A percentile compares a stretch with the other conserved stretches of the same genome.
phyloP scores from a whole-genome alignment of 1,140 invertebrate genomes.

The Trichoplusia ni region DNA sequence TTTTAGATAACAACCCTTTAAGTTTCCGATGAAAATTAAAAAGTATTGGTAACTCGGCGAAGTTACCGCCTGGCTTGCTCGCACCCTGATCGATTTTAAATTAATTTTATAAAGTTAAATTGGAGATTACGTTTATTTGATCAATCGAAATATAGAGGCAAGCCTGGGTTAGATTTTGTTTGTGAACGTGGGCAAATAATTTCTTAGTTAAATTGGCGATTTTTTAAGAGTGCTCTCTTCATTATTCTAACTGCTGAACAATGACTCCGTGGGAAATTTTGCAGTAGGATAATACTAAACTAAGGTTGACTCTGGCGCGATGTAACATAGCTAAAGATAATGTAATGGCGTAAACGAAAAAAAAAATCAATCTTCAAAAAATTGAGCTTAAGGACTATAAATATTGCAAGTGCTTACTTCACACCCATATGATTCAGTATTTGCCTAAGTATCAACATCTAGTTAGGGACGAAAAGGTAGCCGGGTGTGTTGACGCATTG shows the following conservation, averaged over 20 bases:
- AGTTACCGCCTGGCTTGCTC: constrained; percentile 56
- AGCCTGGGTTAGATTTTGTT: constrained; percentile 24
- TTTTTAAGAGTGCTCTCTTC: no score
- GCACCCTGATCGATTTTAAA: constrained; percentile 69
- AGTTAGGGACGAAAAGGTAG: constrained; percentile 4
- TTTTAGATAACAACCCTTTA: constrained; percentile 62
- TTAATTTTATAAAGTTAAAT: constrained; percentile 79
- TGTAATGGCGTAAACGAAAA: background rate
- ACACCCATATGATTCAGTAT: constrained; percentile 4
- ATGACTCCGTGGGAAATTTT: no score
- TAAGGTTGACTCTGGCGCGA: no score
- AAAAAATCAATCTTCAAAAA: background rate
- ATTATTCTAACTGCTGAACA: no score
- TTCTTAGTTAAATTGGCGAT: no score
- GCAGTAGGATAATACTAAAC: no score
- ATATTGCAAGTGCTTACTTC: background rate
- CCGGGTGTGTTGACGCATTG: constrained; percentile 42
- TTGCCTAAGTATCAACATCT: constrained; percentile 5
- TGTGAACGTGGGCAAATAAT: constrained; percentile 6
- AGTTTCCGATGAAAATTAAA: constrained; percentile 57
- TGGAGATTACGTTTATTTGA: constrained; percentile 75
- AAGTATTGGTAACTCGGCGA: constrained; percentile 47
- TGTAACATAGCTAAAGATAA: no score
- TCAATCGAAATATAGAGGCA: constrained; percentile 42
- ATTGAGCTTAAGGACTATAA: no score